These are phyloP conservation scores for Acropora yongei DNA, from an alignment of 64 coral and sea anemone species.

Conservation along the genomic window DNA sequence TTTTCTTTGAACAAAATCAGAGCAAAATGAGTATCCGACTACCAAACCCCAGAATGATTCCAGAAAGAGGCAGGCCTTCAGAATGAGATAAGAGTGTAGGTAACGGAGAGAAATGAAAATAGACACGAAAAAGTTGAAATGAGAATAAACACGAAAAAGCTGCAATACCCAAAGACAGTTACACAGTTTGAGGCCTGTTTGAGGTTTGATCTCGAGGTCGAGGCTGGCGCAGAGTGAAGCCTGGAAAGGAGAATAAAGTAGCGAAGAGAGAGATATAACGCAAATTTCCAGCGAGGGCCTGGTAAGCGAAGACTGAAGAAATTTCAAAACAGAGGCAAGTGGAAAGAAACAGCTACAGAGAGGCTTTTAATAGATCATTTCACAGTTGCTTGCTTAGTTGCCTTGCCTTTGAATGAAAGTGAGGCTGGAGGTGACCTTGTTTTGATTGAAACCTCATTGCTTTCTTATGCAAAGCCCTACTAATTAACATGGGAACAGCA, in stretches of 20 bases:
- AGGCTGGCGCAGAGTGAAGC: slow-evolving; percentile 19
- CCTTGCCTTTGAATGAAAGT: too few species aligned
- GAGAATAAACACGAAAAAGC: background rate
- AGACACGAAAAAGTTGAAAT: background rate
- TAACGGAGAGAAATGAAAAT: background rate
- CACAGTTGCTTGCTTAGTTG: too few species aligned
- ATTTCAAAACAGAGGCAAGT: background rate
- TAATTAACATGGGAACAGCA: too few species aligned
- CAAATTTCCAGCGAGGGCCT: background rate
- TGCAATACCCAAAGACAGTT: slow-evolving; percentile 12
- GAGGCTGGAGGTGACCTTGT: too few species aligned
- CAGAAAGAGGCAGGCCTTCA: background rate
- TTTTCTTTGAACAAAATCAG: background rate
- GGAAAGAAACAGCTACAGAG: background rate
- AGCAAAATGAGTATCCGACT: background rate
- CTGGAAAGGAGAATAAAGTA: slow-evolving; percentile 34
- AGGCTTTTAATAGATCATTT: background rate
- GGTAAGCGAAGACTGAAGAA: background rate
- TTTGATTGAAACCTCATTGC: background rate
- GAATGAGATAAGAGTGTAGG: background rate
- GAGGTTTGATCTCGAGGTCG: background rate
- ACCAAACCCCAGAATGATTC: background rate
- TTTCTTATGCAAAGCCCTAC: too few species aligned
- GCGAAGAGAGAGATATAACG: background rate
- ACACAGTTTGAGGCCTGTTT: background rate